Base-by-base conservation (phyloP, 1,140 invertebrate genomes). In the Drosophila persimilis region DNA sequence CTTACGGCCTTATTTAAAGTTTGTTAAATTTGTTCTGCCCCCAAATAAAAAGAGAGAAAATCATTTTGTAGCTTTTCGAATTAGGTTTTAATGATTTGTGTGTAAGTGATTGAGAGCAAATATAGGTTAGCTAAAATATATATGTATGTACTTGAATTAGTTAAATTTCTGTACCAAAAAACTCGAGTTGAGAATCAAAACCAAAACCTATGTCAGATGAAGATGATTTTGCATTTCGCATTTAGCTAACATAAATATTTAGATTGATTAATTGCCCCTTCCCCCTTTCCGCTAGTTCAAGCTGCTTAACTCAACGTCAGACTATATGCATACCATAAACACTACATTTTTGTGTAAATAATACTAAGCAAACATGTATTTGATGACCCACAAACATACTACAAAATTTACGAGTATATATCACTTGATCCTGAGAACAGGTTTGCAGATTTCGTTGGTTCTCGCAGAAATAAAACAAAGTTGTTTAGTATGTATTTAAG, bases 1-100 rank as follows among this genome's bases (percentile, higher is more conserved):
- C 75, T 57, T 58, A 77, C 71, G 72, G 75, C 75, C 75, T 77
- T 77, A 77, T 77, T 77, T 77, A 63, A 77, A 71, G 61, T 75
- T 77, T 77, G 72, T 77, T 77, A 43, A 75, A 77, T 75, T 77
- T 77, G 72, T 77, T 77, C 56, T 50, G 56, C 44, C 58, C 58
- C 54, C 58, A 45, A 46, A 45, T 50, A 45, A 46, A 55, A 67
- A 60, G 5, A 29, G 20, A 43, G n/a, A 45, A 56, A 56, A 45
- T 62, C 15, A 75, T 75, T 75, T 76, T 72, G 69, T 75, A 75
- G 75, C 75, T 60, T 77, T 74, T 71, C 64, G 56, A 65, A 75
- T 75, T 77, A 77, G 60, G 66, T 77, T 77, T 74, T 74, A 39
- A 39, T 64, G 71, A 69, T 74, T 73, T 72, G 67, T 62, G 59